phyloP scores from a whole-genome alignment of 2,113 vertebrate genomes.

The Tylochromis polylepis region DNA sequence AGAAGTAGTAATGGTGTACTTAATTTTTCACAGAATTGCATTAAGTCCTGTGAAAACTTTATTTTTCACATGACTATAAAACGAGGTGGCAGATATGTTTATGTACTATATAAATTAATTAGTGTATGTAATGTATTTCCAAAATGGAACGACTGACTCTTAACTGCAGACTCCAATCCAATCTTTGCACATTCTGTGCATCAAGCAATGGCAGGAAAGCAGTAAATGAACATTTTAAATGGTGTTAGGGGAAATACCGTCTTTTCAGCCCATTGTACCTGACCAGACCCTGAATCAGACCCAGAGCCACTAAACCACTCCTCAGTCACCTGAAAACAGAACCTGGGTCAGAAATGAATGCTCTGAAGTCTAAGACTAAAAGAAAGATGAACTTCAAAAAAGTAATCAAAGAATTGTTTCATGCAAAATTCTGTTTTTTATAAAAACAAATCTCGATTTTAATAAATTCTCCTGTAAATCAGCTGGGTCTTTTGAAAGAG shows the following conservation, averaged over 20 bases:
- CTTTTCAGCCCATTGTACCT: constrained; percentile 63
- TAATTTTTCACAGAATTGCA: not conserved
- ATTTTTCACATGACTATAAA: not conserved
- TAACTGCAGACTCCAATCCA: not conserved
- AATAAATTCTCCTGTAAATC: not conserved
- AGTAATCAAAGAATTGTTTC: not conserved
- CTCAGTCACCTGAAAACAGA: constrained; percentile 66
- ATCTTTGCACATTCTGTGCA: not conserved
- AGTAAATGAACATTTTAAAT: constrained; percentile 29
- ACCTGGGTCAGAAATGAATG: not conserved
- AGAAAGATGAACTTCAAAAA: fast-evolving
- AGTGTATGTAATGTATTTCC: not conserved
- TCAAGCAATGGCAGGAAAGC: not conserved
- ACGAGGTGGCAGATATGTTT: not conserved
- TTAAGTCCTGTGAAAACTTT: not conserved
- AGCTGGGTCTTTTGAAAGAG: not conserved
- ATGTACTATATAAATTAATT: not conserved
- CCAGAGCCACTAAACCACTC: constrained; percentile 67
- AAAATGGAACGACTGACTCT: not conserved
- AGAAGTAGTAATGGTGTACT: fast-evolving
- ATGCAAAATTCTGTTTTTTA: not conserved
- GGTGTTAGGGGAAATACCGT: constrained; percentile 53
- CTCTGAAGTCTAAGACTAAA: not conserved
- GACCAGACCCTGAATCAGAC: constrained; percentile 46
- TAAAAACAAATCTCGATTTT: not conserved